Conservation (phyloP, 2,888 invertebrate species). For the Choristoneura rosaceana region DNA sequence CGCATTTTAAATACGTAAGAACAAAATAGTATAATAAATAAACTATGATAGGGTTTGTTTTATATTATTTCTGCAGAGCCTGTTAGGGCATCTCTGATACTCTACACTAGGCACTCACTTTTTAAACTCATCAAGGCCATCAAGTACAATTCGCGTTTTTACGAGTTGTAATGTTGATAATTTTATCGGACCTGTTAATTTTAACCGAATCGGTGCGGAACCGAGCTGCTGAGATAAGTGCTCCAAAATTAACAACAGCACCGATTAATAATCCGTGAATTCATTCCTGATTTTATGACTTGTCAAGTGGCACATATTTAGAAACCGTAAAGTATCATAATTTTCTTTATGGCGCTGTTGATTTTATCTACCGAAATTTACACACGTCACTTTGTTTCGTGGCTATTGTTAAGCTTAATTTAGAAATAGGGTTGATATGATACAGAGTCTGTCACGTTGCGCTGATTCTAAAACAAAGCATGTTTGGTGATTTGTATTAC, state of each 20-base stretch:
- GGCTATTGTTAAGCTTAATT: background rate
- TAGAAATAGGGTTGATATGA: background rate
- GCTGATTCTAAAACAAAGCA: background rate
- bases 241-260: constrained; percentile 12
- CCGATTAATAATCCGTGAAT: constrained; percentile 24
- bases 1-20: no score
- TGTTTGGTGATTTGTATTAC: background rate
- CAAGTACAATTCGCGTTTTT: constrained; percentile 14
- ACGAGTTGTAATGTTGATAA: constrained; percentile 4
- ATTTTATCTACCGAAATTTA: constrained; percentile 3
- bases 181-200: constrained; percentile 17
- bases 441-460: background rate
- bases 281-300: constrained; percentile 12
- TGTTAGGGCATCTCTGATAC: background rate
- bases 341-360: background rate
- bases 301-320: constrained; percentile 6
- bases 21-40: no score
- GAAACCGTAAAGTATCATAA: background rate
- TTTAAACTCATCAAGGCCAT: constrained; percentile 4
- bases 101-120: constrained; percentile 11
- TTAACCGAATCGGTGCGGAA: constrained; percentile 15
- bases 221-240: constrained; percentile 14
- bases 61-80: no score
- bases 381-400: background rate
- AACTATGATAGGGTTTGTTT: no score